Evolutionary conservation across 2,797 vertebrate species (phyloP), one percentile per base, ranked within the genome.

Genomic region (Atherinosoma microstoma): DNA sequence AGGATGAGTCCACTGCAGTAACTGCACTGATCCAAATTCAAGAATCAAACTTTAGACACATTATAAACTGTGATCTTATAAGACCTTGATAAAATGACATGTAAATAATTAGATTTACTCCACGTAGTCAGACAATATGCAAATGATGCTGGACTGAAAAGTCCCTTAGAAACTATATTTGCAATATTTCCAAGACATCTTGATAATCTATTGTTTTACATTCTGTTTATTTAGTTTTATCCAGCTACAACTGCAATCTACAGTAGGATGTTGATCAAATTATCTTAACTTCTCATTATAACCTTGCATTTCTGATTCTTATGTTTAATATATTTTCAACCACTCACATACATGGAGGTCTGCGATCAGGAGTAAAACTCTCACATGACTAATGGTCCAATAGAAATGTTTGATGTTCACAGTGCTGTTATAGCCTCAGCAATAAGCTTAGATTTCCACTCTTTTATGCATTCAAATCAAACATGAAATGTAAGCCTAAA

Each of bases 1-100:
- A 76, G 27, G 72, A 79, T 70, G 38, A 70, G 29, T 24, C 16
- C 45, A 54, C 71, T 68, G 64, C 51, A 18, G 61, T 60, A 64
- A 70, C 36, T 73, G 16, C 20, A 66, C 24, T 56, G 70, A 32
- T 59, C 49, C 35, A 54, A 66, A 58, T 53, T 32, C 6, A 15
- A 77, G 60, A 7, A 38, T 10, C 34, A 40, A 79, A 60, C 22
- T 65, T 51, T 47, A 56, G 10, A 51, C 29, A 60, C 47, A 75
- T 75, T 18, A 36, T 16, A 16, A 66, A 57, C 16, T 32, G 15
- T 18, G 32, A n/a, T 42, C 15, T 27, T 5, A 38, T 24, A 12
- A 51, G 3, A 12, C n/a, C 22, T 18, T 6, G 15, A 47, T 47
- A 47, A 47, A 47, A 47, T 20, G 6, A n/a, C 45, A n/a, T 20